Base-by-base conservation (phyloP, 2,113 vertebrate genomes). In the Propithecus coquereli region DNA sequence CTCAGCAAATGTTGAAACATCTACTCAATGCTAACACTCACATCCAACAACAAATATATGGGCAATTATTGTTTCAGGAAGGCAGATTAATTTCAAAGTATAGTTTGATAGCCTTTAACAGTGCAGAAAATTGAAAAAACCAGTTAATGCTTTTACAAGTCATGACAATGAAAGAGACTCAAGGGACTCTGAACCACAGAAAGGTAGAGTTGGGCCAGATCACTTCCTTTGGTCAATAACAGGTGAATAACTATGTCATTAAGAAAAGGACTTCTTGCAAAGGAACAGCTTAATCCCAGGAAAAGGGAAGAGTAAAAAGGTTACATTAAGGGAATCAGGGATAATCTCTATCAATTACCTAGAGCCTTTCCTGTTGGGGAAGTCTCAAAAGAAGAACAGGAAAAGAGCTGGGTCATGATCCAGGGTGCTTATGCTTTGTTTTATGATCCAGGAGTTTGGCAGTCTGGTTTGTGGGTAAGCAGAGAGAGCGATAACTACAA, bases 281-380 rank as follows among this genome's bases (percentile, higher is more conserved):
- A 98, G 88, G 89, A 96, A 98, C 86, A 97, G 91, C 83, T 96
- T 98, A 97, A 97, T 97, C 94, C 93, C 93, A 98, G 95, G 94
- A 96, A 97, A 94, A 97, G 95, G 96, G 97, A 98, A 95, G 92
- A 96, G 95, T 95, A 95, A 97, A 95, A 97, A 97, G 95, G 95
- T 96, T 97, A 97, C 86, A 96, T 94, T 88, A 97, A 95, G 89
- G 94, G 95, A 97, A 96, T 97, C 93, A 97, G 77, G 88, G 95
- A 89, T 97, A 97, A 97, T 97, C 97, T 96, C 95, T 92, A 96
- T 91, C 93, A 97, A 96, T 97, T 96, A 98, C 96, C 85, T 79
- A 87, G 95, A 94, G 86, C 82, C 85, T 71, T 97, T 97, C 97
- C 97, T 97, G 97, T 95, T 95, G 86, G 82, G 95, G 83, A 96